These are phyloP conservation scores for Brachyopa scutellaris DNA, from an alignment of 2,888 invertebrate species.

Conservation along the genomic window DNA sequence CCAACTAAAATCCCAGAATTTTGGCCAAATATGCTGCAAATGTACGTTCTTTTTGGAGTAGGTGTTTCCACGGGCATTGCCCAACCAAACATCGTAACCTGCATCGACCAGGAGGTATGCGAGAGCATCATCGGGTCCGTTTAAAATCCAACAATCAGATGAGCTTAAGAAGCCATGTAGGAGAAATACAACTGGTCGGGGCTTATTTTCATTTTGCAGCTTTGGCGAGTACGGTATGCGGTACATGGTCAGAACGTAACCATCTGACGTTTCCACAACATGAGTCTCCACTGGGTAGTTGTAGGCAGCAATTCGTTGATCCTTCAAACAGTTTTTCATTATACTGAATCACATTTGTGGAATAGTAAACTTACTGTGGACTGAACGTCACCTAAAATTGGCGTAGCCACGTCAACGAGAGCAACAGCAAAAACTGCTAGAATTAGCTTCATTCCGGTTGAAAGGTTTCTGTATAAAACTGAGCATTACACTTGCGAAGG, in stretches of 20 bases:
- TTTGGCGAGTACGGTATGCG: slow-evolving; percentile 75
- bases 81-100: slow-evolving; percentile 91
- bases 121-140: slow-evolving; percentile 85
- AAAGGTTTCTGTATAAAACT: too few species aligned
- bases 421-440: too few species aligned
- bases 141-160: slow-evolving; percentile 88
- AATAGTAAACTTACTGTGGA: too few species aligned
- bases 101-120: slow-evolving; percentile 84
- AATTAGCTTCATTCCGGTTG: too few species aligned
- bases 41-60: slow-evolving; percentile 83
- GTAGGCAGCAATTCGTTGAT: slow-evolving; percentile 77
- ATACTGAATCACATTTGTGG: too few species aligned
- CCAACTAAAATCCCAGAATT: slow-evolving; percentile 87
- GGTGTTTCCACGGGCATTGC: slow-evolving; percentile 89
- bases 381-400: too few species aligned
- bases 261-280: slow-evolving; percentile 70
- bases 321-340: slow-evolving; percentile 71
- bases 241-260: slow-evolving; percentile 73
- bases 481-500: too few species aligned
- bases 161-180: slow-evolving; percentile 89
- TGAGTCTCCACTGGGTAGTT: slow-evolving; percentile 74
- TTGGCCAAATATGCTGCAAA: slow-evolving; percentile 82
- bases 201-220: slow-evolving; percentile 26
- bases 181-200: slow-evolving; percentile 82
- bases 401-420: too few species aligned